phyloP scores from a whole-genome alignment of 1,140 invertebrate genomes.

The Nylanderia fulva region DNA sequence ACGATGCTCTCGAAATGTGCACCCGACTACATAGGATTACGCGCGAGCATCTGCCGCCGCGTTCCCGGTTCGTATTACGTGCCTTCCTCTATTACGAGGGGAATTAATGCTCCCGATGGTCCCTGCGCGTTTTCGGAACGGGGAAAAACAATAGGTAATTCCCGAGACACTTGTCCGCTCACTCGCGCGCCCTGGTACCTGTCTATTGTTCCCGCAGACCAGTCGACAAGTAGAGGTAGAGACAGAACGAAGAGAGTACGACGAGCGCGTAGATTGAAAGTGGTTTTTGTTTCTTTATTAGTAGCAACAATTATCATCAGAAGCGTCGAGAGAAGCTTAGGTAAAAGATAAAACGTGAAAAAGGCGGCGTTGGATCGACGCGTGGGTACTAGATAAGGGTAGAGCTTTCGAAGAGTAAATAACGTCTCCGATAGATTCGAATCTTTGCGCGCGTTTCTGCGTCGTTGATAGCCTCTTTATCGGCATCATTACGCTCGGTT shows the following conservation, averaged over 20 bases:
- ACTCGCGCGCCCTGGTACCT: conserved; percentile 6
- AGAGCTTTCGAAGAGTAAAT: conserved; percentile 66
- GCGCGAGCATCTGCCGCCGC: conserved; percentile 58
- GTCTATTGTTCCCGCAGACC: conserved; percentile 21
- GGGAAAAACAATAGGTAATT: conserved; percentile 70
- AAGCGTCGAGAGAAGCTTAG: conserved; percentile 47
- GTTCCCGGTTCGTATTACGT: conserved; percentile 57
- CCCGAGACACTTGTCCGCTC: conserved; percentile 61
- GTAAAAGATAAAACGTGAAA: conserved; percentile 66
- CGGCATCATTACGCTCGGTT: conserved; percentile 66
- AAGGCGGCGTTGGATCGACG: background rate
- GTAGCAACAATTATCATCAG: conserved; percentile 65
- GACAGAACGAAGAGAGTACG: conserved; percentile 16
- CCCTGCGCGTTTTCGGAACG: conserved; percentile 22
- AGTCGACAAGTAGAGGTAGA: conserved; percentile 22
- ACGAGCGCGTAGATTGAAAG: background rate
- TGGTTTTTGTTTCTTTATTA: conserved; percentile 61
- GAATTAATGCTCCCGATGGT: conserved; percentile 62
- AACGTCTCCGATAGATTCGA: conserved; percentile 70
- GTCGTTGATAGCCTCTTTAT: conserved; percentile 54
- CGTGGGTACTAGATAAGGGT: conserved; percentile 17
- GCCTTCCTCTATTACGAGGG: conserved; percentile 57
- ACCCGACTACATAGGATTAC: conserved; percentile 52
- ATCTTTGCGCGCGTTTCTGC: conserved; percentile 61
- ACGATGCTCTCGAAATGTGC: conserved; percentile 52